Evolutionary conservation across 2,888 invertebrate species (phyloP).

Genomic region (Caenorhabditis uteleia): DNA sequence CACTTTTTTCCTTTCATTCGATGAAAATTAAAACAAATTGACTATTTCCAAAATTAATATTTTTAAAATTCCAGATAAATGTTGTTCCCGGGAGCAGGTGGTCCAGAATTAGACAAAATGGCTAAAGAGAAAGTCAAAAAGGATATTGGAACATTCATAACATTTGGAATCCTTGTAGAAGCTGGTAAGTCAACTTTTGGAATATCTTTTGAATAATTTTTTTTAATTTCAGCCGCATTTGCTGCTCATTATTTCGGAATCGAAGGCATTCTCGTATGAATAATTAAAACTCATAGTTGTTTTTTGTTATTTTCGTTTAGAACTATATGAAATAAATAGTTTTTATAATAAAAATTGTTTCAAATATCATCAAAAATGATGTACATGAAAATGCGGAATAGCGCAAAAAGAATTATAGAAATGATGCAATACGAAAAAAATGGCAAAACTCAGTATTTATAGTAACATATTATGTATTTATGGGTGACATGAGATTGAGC

Average conservation of each 20-base stretch:
- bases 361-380: too few relatives aligned
- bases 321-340: too few relatives aligned
- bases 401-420: too few relatives aligned
- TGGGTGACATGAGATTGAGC: too few relatives aligned
- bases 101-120: slow-evolving; percentile 39
- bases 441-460: too few relatives aligned
- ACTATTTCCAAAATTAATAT: too few relatives aligned
- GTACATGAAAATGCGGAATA: too few relatives aligned
- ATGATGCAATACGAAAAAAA: too few relatives aligned
- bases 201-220: not conserved
- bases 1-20: too few relatives aligned
- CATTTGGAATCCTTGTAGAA: slow-evolving; percentile 37
- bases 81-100: slow-evolving; percentile 41
- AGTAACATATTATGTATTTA: too few relatives aligned
- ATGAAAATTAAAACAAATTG: too few relatives aligned
- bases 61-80: slow-evolving; percentile 7
- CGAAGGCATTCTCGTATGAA: slow-evolving; percentile 33
- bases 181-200: slow-evolving; percentile 18
- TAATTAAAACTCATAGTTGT: not conserved
- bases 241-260: slow-evolving; percentile 39
- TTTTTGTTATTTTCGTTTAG: not conserved
- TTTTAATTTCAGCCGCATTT: slow-evolving; percentile 28
- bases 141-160: slow-evolving; percentile 37
- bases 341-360: too few relatives aligned
- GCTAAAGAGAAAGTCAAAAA: slow-evolving; percentile 36